Evolutionary conservation across 2,888 invertebrate genomes (phyloP), one percentile per base, ranked within the genome.

Genomic region (Mechanitis mazaeus): DNA sequence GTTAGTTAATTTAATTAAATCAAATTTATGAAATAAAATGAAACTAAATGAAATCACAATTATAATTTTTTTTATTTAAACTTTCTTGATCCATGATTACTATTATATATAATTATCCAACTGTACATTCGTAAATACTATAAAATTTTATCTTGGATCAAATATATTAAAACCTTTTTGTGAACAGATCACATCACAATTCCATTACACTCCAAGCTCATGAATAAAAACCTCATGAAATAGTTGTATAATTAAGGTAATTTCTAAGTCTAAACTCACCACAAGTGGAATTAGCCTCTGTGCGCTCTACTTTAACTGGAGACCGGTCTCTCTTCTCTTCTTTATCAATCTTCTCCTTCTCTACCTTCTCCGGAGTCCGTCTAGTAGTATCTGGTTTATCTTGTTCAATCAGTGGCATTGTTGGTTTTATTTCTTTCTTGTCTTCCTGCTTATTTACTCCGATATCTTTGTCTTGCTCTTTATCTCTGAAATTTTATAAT

Each of bases 201-300:
- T 20, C 20, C 20, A 20, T 20, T 20, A 20, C 20, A 20, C 20
- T 20, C 20, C 20, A 20, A 47, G 3, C 4, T 3, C 28, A 20
- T 2, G 28, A 20, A 11, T 47, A 47, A 47, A n/a, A 47, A 20
- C 3, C n/a, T 33, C 45, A 33, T 55, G 28, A 59, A 53, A 54
- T 7, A 54, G 3, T 6, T 35, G 35, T 4, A 35, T n/a, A 55
- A 33, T 55, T n/a, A 12, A 12, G 9, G 7, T 9, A 42, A 42
- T 5, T 9, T 42, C 1, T 9, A 9, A 3, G 1, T 9, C 20
- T 50, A 54, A 12, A 77, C 82, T 80, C 35, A 85, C 87, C 87
- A 74, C 85, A 84, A 59, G 87, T 88, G 61, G 87, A 88, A 61
- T 88, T 87, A 56, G 85, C 84, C 69, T 85, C 84, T 3, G 74